phyloP scores from a whole-genome alignment of 2,113 vertebrate genomes.

The Orycteropus afer region DNA sequence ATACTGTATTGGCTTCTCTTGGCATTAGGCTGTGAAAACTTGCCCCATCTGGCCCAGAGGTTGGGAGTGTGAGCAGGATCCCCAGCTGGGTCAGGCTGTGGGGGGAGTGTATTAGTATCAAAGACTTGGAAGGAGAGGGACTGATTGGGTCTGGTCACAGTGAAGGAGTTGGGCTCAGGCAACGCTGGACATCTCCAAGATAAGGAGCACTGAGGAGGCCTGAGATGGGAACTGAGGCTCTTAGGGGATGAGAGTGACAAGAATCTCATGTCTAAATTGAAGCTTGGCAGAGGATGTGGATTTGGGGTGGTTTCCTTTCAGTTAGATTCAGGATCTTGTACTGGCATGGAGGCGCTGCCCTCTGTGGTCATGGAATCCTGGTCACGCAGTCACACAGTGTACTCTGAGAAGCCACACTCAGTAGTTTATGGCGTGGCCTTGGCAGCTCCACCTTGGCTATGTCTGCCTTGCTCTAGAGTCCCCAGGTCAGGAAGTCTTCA shows the following conservation, averaged over 20 bases:
- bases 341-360: not conserved
- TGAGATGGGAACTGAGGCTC: not conserved
- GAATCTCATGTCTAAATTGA: not conserved
- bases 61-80: not conserved
- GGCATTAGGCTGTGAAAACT: no score
- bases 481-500: not conserved
- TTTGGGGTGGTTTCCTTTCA: not conserved
- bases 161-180: not conserved
- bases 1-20: not conserved
- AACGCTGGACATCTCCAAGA: not conserved
- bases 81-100: not conserved
- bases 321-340: not conserved
- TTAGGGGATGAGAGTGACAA: not conserved
- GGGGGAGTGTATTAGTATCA: rapidly evolving
- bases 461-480: not conserved
- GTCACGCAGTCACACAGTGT: not conserved
- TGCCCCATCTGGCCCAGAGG: not conserved
- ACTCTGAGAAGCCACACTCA: not conserved
- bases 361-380: not conserved
- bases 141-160: not conserved
- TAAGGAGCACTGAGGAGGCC: not conserved
- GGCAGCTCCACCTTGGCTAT: not conserved
- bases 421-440: not conserved
- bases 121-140: not conserved
- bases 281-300: not conserved